Conservation (phyloP, 2,113 vertebrate genomes). For the Halcyon senegalensis region DNA sequence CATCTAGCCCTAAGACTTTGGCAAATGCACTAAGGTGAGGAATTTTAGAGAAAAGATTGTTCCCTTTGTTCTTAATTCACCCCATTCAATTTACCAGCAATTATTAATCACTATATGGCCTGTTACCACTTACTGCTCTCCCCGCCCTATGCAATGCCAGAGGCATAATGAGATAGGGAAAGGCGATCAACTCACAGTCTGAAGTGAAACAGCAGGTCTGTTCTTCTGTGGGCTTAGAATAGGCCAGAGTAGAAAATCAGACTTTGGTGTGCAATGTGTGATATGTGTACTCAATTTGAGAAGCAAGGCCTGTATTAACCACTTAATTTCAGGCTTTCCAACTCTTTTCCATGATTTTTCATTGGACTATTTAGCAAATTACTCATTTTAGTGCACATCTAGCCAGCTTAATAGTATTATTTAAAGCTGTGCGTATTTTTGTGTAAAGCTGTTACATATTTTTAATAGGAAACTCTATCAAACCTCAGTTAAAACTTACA, state of each 20-base stretch:
- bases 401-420: neutral
- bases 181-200: neutral
- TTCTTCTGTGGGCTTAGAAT: neutral
- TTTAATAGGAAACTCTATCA: neutral
- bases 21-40: neutral
- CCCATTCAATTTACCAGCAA: neutral
- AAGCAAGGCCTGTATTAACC: neutral
- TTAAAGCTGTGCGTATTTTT: neutral
- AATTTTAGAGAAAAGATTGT: neutral
- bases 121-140: neutral
- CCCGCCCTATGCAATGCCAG: neutral
- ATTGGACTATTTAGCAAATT: neutral
- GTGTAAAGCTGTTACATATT: neutral
- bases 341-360: neutral
- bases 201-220: neutral
- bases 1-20: neutral
- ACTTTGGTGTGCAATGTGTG: neutral
- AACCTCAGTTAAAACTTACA: neutral
- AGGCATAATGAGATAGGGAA: neutral
- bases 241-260: neutral
- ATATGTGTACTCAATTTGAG: neutral
- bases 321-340: neutral
- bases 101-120: neutral
- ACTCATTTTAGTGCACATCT: neutral
- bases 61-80: conserved; percentile 50